phyloP scores from a whole-genome alignment of 2,797 vertebrate genomes.

The Picus viridis region DNA sequence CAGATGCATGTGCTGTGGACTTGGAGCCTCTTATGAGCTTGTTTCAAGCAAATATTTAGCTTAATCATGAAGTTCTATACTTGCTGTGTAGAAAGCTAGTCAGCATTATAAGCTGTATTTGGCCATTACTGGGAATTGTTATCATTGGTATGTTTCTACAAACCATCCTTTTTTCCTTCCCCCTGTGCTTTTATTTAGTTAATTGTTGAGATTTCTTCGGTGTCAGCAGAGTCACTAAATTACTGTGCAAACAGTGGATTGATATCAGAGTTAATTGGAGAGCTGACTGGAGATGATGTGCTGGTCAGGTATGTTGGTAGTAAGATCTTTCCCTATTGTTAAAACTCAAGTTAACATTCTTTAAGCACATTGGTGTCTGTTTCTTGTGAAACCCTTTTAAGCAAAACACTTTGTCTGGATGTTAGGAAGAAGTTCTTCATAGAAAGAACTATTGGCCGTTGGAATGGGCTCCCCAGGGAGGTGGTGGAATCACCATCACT shows the following conservation, averaged over 20 bases:
- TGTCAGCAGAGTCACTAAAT: conserved; percentile 87
- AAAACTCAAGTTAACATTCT: background rate
- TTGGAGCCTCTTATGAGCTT: background rate
- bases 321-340: background rate
- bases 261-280: conserved; percentile 87
- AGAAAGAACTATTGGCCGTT: no score
- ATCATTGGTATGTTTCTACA: background rate
- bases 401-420: fast-evolving
- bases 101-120: background rate
- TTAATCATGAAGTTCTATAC: background rate
- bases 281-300: conserved; percentile 92
- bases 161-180: background rate
- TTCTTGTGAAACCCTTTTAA: background rate
- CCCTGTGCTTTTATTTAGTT: conserved; percentile 78
- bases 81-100: background rate
- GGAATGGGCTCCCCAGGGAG: no score
- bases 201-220: conserved; percentile 87
- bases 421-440: no score
- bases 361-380: fast-evolving
- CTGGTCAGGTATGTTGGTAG: conserved; percentile 86
- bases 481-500: no score
- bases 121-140: background rate
- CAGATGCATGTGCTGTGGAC: background rate
- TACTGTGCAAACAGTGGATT: conserved; percentile 89
- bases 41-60: background rate